Evolutionary conservation across 2,888 invertebrate species (phyloP).

Genomic region (Drosophila paramelanica): DNA sequence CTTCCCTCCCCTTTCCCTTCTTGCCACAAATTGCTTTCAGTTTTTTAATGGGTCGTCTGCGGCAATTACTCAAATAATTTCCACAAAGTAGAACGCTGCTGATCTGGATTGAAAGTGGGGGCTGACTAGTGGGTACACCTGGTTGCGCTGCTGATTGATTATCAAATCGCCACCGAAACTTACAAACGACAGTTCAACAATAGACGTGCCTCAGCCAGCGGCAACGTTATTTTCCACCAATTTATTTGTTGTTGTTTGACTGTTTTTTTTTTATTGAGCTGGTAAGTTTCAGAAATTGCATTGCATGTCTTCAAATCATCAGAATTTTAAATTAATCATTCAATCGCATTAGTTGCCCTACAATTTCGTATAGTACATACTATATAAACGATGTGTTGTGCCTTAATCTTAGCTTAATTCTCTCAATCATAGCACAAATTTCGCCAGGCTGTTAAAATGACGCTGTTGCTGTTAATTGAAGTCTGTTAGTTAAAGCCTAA

Average conservation of each 20-base stretch:
- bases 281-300: constrained; percentile 12
- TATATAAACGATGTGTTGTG: constrained; percentile 9
- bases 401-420: constrained; percentile 22
- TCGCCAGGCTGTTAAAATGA: constrained; percentile 2
- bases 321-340: constrained; percentile 68
- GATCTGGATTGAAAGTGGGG: constrained; percentile 1
- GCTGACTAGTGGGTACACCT: neutral
- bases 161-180: constrained; percentile 49
- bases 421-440: neutral
- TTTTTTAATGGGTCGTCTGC: constrained; percentile 43
- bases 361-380: constrained; percentile 8
- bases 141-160: constrained; percentile 49
- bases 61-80: constrained; percentile 52
- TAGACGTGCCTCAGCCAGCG: constrained; percentile 14
- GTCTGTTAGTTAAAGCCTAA: neutral
- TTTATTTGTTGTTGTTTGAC: neutral
- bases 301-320: constrained; percentile 65
- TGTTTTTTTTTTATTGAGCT: constrained; percentile 7
- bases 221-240: constrained; percentile 10
- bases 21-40: constrained; percentile 22
- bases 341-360: constrained; percentile 52
- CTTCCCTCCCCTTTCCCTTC: neutral
- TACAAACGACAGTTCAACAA: constrained; percentile 41
- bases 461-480: constrained; percentile 5
- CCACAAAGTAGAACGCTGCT: constrained; percentile 30